Base-by-base conservation (phyloP, 2,888 invertebrate species). In the Dolomedes plantarius region DNA sequence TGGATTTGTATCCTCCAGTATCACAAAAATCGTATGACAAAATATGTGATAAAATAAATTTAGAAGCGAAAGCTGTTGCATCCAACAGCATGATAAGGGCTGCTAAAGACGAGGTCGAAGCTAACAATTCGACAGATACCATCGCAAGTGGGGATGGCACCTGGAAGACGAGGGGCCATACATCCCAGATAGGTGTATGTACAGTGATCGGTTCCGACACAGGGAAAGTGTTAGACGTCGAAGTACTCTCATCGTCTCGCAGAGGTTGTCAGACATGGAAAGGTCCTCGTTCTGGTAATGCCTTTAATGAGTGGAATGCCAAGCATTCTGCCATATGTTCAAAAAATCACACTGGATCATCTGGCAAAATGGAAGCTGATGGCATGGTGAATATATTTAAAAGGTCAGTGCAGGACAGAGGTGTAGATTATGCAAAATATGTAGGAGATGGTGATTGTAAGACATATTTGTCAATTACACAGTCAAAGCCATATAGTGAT, bases 371-470 rank as follows among this genome's bases (percentile, higher is more conserved):
- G 56, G 56, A 77, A 77, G 77, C 56, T 0, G 56, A 50, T 11
- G 46, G 67, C n/a, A 32, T 23, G 31, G n/a, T 16, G 6, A 23
- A 16, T 36, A 65, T 65, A 11, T 75, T 64, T 39, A 16, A 1
- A 0, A 16, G 46, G 0, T 67, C 67, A 0, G 0, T 19, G 0
- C 9, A 6, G 1, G 7, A 31, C 1, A 3, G 11, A 27, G 41
- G 41, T 11, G 11, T 6, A 0, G 28, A 28, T 9, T 75, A 68
- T 36, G 31, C 11, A 0, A 11, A 5, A 0, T 76, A 76, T 23
- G 67, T 76, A 27, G 74, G 74, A 27, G 74, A 74, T 31, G 64
- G 74, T 0, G 74, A 64, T 27, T 39, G 11, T 3, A 64, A 32
- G n/a, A 23, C 64, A 32, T 3, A n/a, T 68, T 50, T n/a, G 16